Conservation (phyloP, 2,797 vertebrate genomes). For the Leptodactylus fallax region DNA sequence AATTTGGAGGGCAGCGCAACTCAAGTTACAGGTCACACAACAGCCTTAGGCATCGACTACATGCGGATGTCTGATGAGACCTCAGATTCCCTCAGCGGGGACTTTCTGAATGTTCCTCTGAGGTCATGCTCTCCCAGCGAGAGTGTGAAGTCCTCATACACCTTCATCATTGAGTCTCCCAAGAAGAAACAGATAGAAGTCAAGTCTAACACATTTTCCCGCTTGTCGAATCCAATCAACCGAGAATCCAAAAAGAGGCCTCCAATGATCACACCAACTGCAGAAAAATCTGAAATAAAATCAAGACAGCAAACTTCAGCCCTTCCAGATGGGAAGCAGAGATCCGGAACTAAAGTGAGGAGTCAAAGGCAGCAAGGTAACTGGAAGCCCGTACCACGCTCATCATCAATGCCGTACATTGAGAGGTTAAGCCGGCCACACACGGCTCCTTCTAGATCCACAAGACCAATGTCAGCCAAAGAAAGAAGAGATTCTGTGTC, state of each 20-base stretch:
- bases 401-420: slow-evolving; percentile 78
- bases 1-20: neutral
- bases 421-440: slow-evolving; percentile 62
- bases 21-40: neutral
- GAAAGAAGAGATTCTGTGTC: slow-evolving; percentile 38
- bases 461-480: slow-evolving; percentile 24
- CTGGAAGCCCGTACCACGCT: slow-evolving; percentile 67
- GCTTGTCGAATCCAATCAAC: slow-evolving; percentile 29
- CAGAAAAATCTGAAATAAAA: neutral
- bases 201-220: slow-evolving; percentile 58
- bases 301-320: slow-evolving; percentile 12
- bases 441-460: neutral
- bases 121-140: slow-evolving; percentile 78
- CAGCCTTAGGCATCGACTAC: neutral
- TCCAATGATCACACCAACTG: slow-evolving; percentile 65
- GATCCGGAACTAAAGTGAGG: neutral
- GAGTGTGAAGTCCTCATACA: slow-evolving; percentile 82
- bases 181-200: slow-evolving; percentile 62
- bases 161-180: slow-evolving; percentile 79
- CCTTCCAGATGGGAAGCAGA: neutral
- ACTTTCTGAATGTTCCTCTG: slow-evolving; percentile 68
- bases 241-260: slow-evolving; percentile 65
- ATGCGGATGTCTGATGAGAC: slow-evolving; percentile 43
- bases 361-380: neutral
- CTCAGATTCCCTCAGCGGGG: neutral